A percentile compares a stretch with the other conserved stretches of the same genome.
Evolutionary conservation across 2,113 vertebrate genomes (phyloP).

Genomic region (Melanerpes formicivorus): DNA sequence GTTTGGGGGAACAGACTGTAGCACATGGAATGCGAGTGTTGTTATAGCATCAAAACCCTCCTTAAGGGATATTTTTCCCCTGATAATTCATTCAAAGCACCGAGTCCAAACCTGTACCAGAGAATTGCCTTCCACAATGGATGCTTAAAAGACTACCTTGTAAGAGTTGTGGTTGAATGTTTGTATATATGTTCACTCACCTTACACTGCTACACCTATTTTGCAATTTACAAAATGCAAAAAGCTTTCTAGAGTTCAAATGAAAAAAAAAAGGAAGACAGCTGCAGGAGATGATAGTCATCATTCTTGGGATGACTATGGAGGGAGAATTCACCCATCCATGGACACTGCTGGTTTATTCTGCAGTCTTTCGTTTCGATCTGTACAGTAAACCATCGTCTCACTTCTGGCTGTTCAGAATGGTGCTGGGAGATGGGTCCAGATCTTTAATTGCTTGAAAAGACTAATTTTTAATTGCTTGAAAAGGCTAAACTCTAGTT

Average conservation of each 20-base stretch:
- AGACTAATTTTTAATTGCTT: not conserved
- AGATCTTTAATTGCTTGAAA: not conserved
- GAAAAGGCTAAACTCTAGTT: not conserved
- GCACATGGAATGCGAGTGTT: not conserved
- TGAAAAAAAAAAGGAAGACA: not conserved
- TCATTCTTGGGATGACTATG: not conserved
- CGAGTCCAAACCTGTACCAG: not conserved
- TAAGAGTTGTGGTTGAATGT: not conserved
- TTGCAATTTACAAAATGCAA: not conserved
- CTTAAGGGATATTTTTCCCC: not conserved
- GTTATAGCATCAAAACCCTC: not conserved
- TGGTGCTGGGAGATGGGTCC: not conserved
- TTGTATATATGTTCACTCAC: not conserved
- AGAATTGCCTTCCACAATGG: not conserved
- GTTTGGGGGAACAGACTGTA: not conserved
- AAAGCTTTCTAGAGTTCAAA: constrained; percentile 3
- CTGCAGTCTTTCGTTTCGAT: not conserved
- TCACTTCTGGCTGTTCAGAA: not conserved
- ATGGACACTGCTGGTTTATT: not conserved
- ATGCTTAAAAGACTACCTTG: not conserved
- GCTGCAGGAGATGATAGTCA: constrained; percentile 13
- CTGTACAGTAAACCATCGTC: not conserved
- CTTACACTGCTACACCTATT: not conserved
- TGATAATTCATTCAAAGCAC: not conserved
- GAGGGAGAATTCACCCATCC: not conserved